Percentiles rank a stretch among this genome's conserved stretches.
phyloP scores from a whole-genome alignment of 2,797 vertebrate species.

The Artibeus jamaicensis region DNA sequence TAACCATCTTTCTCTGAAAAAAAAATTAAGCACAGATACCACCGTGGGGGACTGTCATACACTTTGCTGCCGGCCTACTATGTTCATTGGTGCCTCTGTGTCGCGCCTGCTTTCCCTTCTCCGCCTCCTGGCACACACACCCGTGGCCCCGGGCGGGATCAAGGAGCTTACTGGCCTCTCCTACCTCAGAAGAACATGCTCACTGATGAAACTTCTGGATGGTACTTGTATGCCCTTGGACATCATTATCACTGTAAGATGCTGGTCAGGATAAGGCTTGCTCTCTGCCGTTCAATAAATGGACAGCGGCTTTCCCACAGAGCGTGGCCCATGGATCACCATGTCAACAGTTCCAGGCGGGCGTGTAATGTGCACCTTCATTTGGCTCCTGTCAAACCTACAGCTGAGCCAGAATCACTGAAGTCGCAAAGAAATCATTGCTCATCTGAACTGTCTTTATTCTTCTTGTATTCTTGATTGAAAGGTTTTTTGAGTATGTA shows the following conservation, averaged over 20 bases:
- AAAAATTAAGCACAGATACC: neutral
- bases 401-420: neutral
- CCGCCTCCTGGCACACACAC: neutral
- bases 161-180: neutral
- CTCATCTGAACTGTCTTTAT: neutral
- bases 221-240: neutral
- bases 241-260: neutral
- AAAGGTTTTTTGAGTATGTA: neutral
- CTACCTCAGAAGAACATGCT: neutral
- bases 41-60: neutral
- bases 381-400: neutral
- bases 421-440: neutral
- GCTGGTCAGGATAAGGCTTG: neutral
- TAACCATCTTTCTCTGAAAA: neutral
- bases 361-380: neutral
- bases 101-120: neutral
- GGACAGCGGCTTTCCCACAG: neutral
- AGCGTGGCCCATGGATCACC: neutral
- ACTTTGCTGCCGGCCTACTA: neutral
- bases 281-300: neutral
- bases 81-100: neutral
- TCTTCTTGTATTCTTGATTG: neutral
- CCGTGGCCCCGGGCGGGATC: neutral
- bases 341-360: neutral
- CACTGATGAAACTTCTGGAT: neutral